Base-by-base conservation (phyloP, 2,888 invertebrate species). In the Hetaerina titia region DNA sequence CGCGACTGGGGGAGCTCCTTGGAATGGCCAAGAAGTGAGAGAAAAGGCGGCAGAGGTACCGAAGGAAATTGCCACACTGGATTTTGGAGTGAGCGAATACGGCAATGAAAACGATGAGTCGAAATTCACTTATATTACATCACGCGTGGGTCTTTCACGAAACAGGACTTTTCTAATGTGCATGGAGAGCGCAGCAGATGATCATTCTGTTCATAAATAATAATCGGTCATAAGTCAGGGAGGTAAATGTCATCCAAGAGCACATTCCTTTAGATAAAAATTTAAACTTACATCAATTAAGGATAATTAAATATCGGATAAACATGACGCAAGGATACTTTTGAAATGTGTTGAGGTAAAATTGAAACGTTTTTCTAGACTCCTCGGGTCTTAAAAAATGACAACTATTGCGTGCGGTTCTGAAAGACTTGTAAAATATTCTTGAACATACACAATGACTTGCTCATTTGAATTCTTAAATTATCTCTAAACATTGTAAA, bases 21-120 rank as follows among this genome's bases (percentile, higher is more conserved):
- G 63, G 31, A 69, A 64, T 74, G 92, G 92, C 92, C 8, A 9
- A 22, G 92, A n/a, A 15, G 25, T 22, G 90, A 63, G 90, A 31
- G 31, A 81, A 60, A 90, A 57, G 89, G 22, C 58, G 17, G 60
- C 11, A 69, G 81, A 81, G 81, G 31, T 31, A 31, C 31, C 81
- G 25, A 81, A 69, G 69, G 57, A 92, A 92, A 56, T 64, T 92
- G 92, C 64, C 64, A 92, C 69, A 92, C 74, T 92, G 69, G 81
- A 81, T 92, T 92, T 69, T 56, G 69, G 56, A 92, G 69, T 69
- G 69, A 92, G 92, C 25, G 81, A 69, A 69, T 69, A 22, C 69
- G 90, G 64, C 69, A 92, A 92, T 22, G 92, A n/a, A 74, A n/a
- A 69, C 74, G 69, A 31, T 81, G 81, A 31, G 31, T 31, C 81